Conservation (phyloP, 1,140 invertebrate genomes). For the Hycleus cichorii region DNA sequence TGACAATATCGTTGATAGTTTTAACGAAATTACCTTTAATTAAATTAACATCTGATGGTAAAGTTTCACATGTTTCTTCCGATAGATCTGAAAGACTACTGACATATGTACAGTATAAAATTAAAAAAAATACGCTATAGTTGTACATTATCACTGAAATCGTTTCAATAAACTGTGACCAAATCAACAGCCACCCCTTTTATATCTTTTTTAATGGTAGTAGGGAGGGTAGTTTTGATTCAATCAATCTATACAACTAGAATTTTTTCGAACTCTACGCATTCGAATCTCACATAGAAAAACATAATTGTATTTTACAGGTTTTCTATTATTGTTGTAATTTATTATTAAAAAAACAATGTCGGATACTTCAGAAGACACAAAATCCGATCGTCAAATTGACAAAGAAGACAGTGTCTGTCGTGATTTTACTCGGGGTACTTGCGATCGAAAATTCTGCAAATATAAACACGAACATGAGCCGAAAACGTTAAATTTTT, state of each 20-base stretch:
- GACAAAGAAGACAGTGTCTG: constrained; percentile 43
- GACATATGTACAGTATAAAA: constrained; percentile 17
- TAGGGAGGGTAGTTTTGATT: too few relatives aligned
- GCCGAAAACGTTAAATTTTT: constrained; percentile 55
- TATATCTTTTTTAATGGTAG: too few relatives aligned
- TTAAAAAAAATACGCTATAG: background rate
- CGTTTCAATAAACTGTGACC: too few relatives aligned
- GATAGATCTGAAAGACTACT: constrained; percentile 28
- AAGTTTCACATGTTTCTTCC: constrained; percentile 65
- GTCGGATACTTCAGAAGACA: constrained; percentile 36
- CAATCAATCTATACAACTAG: too few relatives aligned
- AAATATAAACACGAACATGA: constrained; percentile 61
- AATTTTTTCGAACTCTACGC: too few relatives aligned
- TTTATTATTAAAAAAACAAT: constrained; percentile 16
- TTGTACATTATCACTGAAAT: too few relatives aligned
- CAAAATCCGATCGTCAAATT: constrained; percentile 23
- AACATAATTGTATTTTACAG: too few relatives aligned
- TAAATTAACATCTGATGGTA: constrained; percentile 71
- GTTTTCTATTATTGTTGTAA: background rate
- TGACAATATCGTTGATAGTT: background rate
- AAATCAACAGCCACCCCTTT: too few relatives aligned
- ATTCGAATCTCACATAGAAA: too few relatives aligned
- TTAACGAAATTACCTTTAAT: constrained; percentile 54
- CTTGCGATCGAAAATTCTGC: constrained; percentile 69
- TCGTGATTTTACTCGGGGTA: constrained; percentile 55